phyloP scores from a whole-genome alignment of 1,140 invertebrate genomes.

The Nasonia longicornis region DNA sequence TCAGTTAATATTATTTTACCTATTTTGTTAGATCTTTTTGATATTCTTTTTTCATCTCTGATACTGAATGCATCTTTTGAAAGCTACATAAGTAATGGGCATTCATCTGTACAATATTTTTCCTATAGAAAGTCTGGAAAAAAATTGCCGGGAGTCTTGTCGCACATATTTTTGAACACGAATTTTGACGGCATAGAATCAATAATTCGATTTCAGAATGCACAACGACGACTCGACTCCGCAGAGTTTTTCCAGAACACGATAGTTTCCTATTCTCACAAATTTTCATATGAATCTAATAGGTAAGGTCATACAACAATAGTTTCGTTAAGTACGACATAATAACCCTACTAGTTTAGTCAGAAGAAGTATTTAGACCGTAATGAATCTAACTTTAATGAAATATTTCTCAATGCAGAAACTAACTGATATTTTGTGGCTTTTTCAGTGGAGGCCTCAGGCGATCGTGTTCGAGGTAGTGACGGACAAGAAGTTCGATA shows the following conservation, averaged over 20 bases:
- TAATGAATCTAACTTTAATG: neutral
- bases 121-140: neutral
- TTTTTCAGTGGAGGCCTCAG: conserved; percentile 92
- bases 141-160: neutral
- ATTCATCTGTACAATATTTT: neutral
- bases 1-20: neutral
- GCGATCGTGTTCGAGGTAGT: conserved; percentile 97
- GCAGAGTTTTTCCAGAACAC: neutral
- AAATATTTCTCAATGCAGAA: neutral
- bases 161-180: neutral
- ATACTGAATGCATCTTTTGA: neutral
- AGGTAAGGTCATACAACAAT: conserved; percentile 2
- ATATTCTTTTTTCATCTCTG: neutral
- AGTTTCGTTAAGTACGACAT: conserved; percentile 12
- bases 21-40: neutral
- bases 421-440: conserved; percentile 12
- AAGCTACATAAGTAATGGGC: neutral
- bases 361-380: neutral
- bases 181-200: neutral
- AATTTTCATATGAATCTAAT: neutral
- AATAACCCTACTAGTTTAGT: neutral
- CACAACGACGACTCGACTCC: neutral
- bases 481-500: conserved; percentile 98
- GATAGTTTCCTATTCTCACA: neutral
- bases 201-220: neutral